These are phyloP conservation scores for Trachemys scripta DNA, from an alignment of 2,113 vertebrate species.

Conservation along the genomic window DNA sequence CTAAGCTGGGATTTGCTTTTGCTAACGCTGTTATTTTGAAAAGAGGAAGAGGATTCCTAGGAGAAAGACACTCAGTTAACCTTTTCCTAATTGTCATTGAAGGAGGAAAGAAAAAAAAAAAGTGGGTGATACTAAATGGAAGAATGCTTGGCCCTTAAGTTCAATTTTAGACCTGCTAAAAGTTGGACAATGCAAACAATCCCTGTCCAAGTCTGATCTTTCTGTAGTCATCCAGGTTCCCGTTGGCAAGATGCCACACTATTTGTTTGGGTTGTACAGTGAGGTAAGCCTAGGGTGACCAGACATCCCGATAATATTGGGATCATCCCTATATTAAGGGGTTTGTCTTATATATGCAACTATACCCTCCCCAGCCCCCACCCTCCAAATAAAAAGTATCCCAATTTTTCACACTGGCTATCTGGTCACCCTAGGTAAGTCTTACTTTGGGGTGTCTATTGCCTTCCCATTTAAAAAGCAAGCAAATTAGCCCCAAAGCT, in stretches of 20 bases:
- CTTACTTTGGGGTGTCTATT: neutral
- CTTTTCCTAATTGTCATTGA: constrained; percentile 86
- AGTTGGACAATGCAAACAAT: neutral
- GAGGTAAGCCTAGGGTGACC: neutral
- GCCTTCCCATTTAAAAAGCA: neutral
- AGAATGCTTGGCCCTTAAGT: neutral
- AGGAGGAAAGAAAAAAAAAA: constrained; percentile 60
- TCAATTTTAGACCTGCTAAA: neutral
- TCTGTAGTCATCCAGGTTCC: neutral
- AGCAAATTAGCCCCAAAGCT: neutral
- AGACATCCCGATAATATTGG: neutral
- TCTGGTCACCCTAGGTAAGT: neutral
- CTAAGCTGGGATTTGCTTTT: constrained; percentile 92
- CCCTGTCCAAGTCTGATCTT: neutral
- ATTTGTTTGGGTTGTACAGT: neutral
- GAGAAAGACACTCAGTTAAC: constrained; percentile 85
- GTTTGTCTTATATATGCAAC: neutral
- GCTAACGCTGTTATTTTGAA: constrained; percentile 91
- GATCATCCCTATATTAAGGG: neutral
- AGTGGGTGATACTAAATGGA: constrained; percentile 11
- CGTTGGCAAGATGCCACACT: neutral
- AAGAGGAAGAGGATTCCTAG: constrained; percentile 86
- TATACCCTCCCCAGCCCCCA: neutral
- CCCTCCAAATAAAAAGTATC: neutral
- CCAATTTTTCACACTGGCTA: neutral